Conservation (phyloP, 2,797 vertebrate genomes). For the Ispidina picta region DNA sequence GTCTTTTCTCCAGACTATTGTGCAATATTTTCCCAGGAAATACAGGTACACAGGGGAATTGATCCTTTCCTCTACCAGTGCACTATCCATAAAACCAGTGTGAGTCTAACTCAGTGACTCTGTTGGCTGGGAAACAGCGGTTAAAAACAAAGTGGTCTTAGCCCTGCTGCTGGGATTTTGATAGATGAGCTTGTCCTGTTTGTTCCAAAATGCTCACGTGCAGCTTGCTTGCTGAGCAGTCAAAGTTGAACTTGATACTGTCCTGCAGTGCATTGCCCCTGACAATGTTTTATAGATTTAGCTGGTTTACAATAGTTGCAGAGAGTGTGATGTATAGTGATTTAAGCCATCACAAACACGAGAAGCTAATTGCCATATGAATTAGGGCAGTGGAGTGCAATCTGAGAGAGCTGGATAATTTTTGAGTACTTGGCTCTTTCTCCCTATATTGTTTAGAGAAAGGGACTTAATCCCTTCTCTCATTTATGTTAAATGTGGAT, state of each 20-base stretch:
- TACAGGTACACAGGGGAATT: neutral
- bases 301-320: neutral
- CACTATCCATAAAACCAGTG: neutral
- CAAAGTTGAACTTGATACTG: neutral
- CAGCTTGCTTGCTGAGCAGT: neutral
- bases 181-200: neutral
- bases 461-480: neutral
- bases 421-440: rapidly evolving
- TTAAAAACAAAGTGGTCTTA: neutral
- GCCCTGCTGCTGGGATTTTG: neutral
- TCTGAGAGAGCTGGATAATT: neutral
- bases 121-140: neutral
- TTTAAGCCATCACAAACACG: neutral
- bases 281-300: neutral
- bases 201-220: neutral
- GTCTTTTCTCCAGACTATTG: neutral
- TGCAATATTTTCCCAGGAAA: neutral
- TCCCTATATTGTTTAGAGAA: neutral
- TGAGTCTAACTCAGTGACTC: neutral
- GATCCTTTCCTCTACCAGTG: neutral
- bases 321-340: neutral
- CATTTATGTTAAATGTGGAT: neutral
- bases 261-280: neutral
- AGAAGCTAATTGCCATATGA: neutral
- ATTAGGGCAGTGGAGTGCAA: neutral